Evolutionary conservation across 1,140 invertebrate species (phyloP), one percentile per base, ranked within the genome.

Genomic region (Pseudomyrmex gracilis): DNA sequence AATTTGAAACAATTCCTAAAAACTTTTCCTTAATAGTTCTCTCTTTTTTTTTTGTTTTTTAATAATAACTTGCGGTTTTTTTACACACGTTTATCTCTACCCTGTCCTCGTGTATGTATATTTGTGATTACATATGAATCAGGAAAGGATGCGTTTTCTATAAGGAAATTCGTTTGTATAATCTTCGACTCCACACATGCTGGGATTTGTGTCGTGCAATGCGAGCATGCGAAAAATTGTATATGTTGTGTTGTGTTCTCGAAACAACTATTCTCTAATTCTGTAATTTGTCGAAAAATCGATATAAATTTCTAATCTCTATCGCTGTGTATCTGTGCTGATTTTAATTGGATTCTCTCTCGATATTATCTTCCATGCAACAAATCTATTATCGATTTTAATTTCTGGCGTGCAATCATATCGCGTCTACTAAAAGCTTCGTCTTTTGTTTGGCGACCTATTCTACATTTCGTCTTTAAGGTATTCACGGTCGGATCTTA

Each of bases 161-260:
- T 76, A 12, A 22, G 73, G 43, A 61, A 47, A 5, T 8, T 20
- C 47, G 34, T n/a, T 13, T 57, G 17, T 24, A 13, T 24, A 13
- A 13, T 20, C 2, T 57, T 47, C 57, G 24, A n/a, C 49, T 47
- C 61, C 15, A 77, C 61, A 77, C 64, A 61, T 68, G 49, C 55
- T 53, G 8, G n/a, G 63, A 24, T 58, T 66, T 2, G 49, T n/a
- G 43, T 83, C 82, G 66, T 83, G 82, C 82, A 60, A 22, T 45
- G 61, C 34, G 34, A 17, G 17, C 71, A 63, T 82, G 70, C 74
- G 24, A n/a, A 43, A 53, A 76, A 68, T n/a, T 34, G 20, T 47
- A 70, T 34, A 2, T 34, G 5, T 34, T 34, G 34, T 34, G 5
- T 34, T 34, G 10, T 17, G 58, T 60, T 76, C 47, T 64, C 24